Evolutionary conservation across 1,140 invertebrate genomes (phyloP).

Genomic region (Pseudobourletiella spinata): DNA sequence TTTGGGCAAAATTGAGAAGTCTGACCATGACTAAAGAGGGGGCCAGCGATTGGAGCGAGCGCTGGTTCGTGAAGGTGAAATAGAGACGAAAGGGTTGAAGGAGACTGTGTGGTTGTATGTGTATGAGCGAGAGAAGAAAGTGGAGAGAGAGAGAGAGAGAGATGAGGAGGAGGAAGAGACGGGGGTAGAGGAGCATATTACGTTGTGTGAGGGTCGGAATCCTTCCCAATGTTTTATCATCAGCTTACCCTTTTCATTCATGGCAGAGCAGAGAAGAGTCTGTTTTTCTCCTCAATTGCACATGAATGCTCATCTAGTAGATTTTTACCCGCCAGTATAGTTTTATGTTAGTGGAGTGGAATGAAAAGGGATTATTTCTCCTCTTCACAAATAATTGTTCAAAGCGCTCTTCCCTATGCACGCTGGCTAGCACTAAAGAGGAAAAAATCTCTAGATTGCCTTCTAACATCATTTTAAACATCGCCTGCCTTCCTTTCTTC

Average conservation of each 20-base stretch:
- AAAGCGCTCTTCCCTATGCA: slow-evolving; percentile 11
- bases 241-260: not conserved
- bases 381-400: slow-evolving; percentile 24
- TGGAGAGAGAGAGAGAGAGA: not conserved
- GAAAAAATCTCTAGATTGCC: slow-evolving; percentile 17
- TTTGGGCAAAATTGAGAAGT: no score
- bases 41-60: no score
- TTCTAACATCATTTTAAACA: not conserved
- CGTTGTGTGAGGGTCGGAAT: slow-evolving; percentile 2
- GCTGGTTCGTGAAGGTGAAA: not conserved
- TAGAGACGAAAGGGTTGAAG: not conserved
- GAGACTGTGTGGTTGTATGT: not conserved
- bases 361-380: slow-evolving; percentile 24
- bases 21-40: no score
- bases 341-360: slow-evolving; percentile 24
- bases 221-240: not conserved
- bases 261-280: not conserved
- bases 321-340: slow-evolving; percentile 5
- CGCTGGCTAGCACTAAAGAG: not conserved
- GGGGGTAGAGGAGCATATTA: slow-evolving; percentile 5
- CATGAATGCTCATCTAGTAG: slow-evolving; percentile 10
- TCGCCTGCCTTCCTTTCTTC: not conserved
- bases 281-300: slow-evolving; percentile 20
- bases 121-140: not conserved
- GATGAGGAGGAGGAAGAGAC: not conserved